Base-by-base conservation (phyloP, 2,797 vertebrate species). In the Pagetopsis macropterus region DNA sequence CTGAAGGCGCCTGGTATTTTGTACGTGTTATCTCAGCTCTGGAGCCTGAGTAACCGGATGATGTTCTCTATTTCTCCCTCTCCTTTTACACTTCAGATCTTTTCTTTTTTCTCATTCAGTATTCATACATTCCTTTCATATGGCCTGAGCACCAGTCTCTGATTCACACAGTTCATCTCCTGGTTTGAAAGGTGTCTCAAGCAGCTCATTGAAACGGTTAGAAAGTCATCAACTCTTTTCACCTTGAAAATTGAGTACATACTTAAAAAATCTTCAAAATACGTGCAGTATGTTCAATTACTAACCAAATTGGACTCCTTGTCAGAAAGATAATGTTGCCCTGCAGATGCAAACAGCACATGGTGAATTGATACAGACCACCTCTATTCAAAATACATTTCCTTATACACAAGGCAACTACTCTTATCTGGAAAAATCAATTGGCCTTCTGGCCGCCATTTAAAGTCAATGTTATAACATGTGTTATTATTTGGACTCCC, bases 101-200 rank as follows among this genome's bases (percentile, higher is more conserved):
- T 51, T 71, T 75, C 5, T 59, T 46, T 33, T 15, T 37, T 33
- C 44, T 84, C 60, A 40, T 44, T 67, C 64, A 69, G 15, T 83
- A 59, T 86, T 78, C 78, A 61, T 79, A 78, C 89, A 91, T 92
- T 92, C 89, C 88, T 83, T 49, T 78, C 66, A 66, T 21, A 62
- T 65, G 74, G 65, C 75, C 69, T 50, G 65, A 74, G 65, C 68
- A 58, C 43, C 51, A 15, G 48, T 64, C 54, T 72, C 61, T 19
- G 40, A 15, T 55, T 75, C 65, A 31, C 64, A 73, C 8, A 0
- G 71, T 65, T 79, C 15, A 33, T 74, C 73, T 70, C 57, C 37
- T 57, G 60, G 27, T 81, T 63, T 65, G 13, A 41, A 63, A 19
- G 1, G 44, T 56, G 56, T 75, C 76, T 23, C 57, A 55, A 1